Evolutionary conservation across 2,888 invertebrate genomes (phyloP).

Genomic region (Drymonia ruficornis): DNA sequence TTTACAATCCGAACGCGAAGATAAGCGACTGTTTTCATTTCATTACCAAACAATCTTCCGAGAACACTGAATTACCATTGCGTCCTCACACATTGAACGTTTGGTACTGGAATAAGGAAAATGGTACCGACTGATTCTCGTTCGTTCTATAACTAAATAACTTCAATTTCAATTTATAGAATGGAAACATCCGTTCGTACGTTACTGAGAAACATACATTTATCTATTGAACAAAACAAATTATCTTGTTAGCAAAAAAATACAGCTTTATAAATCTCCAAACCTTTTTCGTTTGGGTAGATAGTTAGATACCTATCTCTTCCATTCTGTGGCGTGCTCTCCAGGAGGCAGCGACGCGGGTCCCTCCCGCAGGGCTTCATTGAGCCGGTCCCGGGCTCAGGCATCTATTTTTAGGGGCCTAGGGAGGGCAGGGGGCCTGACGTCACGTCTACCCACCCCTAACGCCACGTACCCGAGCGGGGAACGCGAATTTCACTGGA

Average conservation of each 20-base stretch:
- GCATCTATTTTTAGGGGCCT: slow-evolving; percentile 77
- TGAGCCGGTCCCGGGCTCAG: slow-evolving; percentile 74
- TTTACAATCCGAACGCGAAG: not conserved
- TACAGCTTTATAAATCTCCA: not conserved
- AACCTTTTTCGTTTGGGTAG: not conserved
- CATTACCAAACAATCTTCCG: not conserved
- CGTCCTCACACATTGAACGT: not conserved
- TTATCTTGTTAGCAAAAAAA: not conserved
- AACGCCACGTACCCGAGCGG: slow-evolving; percentile 37
- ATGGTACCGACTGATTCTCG: not conserved
- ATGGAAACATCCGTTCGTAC: not conserved
- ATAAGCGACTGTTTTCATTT: slow-evolving; percentile 3
- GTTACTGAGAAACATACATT: not conserved
- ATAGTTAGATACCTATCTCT: slow-evolving; percentile 7
- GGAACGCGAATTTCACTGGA: slow-evolving; percentile 55
- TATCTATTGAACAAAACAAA: not conserved
- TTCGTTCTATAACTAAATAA: too few relatives aligned
- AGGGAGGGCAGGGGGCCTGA: slow-evolving; percentile 55
- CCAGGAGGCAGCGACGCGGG: slow-evolving; percentile 24
- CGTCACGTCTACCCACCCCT: slow-evolving; percentile 48
- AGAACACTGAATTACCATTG: not conserved
- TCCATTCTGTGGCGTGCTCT: slow-evolving; percentile 22
- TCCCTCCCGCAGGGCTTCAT: slow-evolving; percentile 57
- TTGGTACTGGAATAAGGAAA: not conserved
- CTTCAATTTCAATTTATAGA: too few relatives aligned